These are phyloP conservation scores for Pluvialis apricaria DNA, from an alignment of 2,113 vertebrate species.

Conservation along the genomic window DNA sequence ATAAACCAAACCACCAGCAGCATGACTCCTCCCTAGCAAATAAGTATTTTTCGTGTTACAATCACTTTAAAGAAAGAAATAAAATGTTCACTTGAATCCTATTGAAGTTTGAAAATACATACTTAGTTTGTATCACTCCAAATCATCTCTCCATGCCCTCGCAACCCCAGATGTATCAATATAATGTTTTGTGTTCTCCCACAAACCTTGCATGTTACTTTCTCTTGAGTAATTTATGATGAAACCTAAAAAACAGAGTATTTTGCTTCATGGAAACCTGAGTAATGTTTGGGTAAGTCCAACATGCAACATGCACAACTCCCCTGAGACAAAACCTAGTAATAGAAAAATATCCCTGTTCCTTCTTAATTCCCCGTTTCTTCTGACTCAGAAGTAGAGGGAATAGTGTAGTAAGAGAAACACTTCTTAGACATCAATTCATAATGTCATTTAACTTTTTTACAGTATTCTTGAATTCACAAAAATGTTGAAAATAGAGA, in stretches of 20 bases:
- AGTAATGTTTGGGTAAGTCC: not conserved
- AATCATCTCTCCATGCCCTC: not conserved
- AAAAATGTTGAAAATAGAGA: slow-evolving; percentile 16
- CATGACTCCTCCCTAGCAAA: not conserved
- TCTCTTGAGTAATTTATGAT: not conserved
- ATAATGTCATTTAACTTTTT: not conserved
- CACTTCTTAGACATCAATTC: not conserved
- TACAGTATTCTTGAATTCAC: not conserved
- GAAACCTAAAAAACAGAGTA: not conserved
- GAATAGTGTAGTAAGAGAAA: not conserved
- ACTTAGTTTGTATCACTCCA: not conserved
- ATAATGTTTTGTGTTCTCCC: not conserved
- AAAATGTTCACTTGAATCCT: not conserved
- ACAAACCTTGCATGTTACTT: not conserved
- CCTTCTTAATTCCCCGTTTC: not conserved
- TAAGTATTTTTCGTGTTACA: not conserved
- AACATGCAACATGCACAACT: not conserved
- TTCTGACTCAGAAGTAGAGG: not conserved
- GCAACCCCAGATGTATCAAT: not conserved
- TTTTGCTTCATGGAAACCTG: not conserved
- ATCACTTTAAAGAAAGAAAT: not conserved
- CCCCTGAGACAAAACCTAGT: not conserved
- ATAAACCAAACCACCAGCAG: not conserved
- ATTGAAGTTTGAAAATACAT: not conserved
- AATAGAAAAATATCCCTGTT: not conserved